These are phyloP conservation scores for Polypterus bichir DNA, from an alignment of 2,113 vertebrate genomes.

Conservation along the genomic window DNA sequence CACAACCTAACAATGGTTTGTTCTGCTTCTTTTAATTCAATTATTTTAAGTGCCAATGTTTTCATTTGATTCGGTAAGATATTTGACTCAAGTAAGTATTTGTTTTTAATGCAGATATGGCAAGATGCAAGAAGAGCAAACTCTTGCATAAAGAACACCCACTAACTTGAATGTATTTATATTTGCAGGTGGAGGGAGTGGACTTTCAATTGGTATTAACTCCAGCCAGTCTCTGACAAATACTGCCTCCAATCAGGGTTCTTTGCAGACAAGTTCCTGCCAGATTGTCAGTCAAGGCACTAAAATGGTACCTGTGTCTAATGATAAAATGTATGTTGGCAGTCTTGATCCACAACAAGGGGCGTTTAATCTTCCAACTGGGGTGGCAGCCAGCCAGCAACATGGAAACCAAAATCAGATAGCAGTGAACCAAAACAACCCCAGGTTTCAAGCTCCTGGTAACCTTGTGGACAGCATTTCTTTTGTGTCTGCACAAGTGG, in stretches of 20 bases:
- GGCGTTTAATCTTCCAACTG: slow-evolving; percentile 37
- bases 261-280: slow-evolving; percentile 55
- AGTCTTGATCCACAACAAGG: slow-evolving; percentile 52
- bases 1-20: too few relatives aligned
- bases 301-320: slow-evolving; percentile 56
- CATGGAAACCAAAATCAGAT: slow-evolving; percentile 60
- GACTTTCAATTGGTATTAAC: slow-evolving; percentile 49
- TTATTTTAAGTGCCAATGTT: too few relatives aligned
- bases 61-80: too few relatives aligned
- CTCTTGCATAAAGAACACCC: too few relatives aligned
- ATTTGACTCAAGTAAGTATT: neutral
- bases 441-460: slow-evolving; percentile 55
- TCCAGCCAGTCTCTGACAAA: slow-evolving; percentile 56
- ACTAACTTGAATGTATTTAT: too few relatives aligned
- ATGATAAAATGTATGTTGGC: slow-evolving; percentile 55
- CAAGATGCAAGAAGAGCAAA: too few relatives aligned
- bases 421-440: slow-evolving; percentile 53
- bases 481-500: slow-evolving; percentile 52
- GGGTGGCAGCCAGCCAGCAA: slow-evolving; percentile 54
- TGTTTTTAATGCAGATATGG: slow-evolving; percentile 10
- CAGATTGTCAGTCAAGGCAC: slow-evolving; percentile 54
- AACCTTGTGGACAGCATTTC: slow-evolving; percentile 30
- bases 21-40: too few relatives aligned
- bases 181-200: slow-evolving; percentile 31
- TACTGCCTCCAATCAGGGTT: slow-evolving; percentile 58